A percentile compares a stretch with the other conserved stretches of the same genome.
These are phyloP conservation scores for Anoplopoma fimbria DNA, from an alignment of 2,113 vertebrate genomes.

Conservation along the genomic window DNA sequence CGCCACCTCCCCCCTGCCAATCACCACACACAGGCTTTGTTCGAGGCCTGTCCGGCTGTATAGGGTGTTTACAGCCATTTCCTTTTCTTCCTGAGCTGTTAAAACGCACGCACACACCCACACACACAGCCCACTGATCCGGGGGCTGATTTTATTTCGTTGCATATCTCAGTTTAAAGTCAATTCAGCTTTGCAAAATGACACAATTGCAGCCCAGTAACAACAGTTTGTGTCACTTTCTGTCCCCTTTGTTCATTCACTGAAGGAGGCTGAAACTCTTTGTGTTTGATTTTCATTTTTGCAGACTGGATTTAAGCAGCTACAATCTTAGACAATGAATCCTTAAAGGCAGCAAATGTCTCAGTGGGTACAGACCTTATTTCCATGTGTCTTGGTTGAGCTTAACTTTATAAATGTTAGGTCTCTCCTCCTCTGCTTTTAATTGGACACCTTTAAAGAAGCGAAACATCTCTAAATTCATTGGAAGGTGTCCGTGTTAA, in stretches of 20 bases:
- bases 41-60: slow-evolving; percentile 23
- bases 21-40: slow-evolving; percentile 32
- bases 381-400: background rate
- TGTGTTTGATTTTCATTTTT: background rate
- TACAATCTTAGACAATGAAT: background rate
- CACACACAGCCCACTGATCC: background rate
- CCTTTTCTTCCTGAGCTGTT: slow-evolving; percentile 50
- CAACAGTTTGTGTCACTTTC: background rate
- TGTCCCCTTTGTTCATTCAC: background rate
- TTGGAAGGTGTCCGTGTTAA: slow-evolving; percentile 32
- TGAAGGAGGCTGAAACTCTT: background rate
- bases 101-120: slow-evolving; percentile 15
- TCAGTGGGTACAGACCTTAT: background rate
- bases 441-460: slow-evolving; percentile 17
- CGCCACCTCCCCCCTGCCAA: background rate
- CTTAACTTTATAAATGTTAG: background rate
- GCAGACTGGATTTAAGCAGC: background rate
- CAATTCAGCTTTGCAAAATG: background rate
- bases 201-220: background rate
- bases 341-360: background rate
- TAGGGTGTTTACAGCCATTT: slow-evolving; percentile 54
- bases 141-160: background rate
- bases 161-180: slow-evolving; percentile 3
- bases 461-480: background rate
- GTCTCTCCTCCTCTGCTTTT: background rate